phyloP scores from a whole-genome alignment of 1,140 invertebrate genomes.

The Dendroctonus ponderosae region DNA sequence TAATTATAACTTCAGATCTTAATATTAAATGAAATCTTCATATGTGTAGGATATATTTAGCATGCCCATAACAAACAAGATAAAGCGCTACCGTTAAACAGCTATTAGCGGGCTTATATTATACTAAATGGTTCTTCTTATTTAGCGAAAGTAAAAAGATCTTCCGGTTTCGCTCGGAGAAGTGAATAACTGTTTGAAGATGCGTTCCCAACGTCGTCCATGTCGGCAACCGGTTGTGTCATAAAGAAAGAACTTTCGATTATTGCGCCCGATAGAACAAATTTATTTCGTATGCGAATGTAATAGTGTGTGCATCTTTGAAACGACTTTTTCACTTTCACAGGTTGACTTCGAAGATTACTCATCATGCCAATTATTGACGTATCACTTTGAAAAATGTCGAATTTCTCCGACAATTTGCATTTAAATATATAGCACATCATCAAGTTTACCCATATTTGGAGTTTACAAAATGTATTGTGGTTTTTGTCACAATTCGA shows the following conservation, averaged over 20 bases:
- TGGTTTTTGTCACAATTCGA: no score
- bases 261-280: slow-evolving; percentile 26
- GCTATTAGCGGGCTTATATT: slow-evolving; percentile 12
- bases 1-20: no score
- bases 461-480: no score
- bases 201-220: slow-evolving; percentile 27
- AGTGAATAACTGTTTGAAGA: slow-evolving; percentile 35
- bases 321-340: no score
- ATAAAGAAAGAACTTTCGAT: slow-evolving; percentile 33
- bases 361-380: no score
- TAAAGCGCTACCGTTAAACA: background rate
- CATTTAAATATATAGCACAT: no score
- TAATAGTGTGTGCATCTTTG: slow-evolving; percentile 2
- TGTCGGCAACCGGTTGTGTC: slow-evolving; percentile 28
- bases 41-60: background rate
- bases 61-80: background rate
- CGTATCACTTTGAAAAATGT: no score
- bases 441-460: no score
- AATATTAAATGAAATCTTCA: background rate
- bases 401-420: no score
- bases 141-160: slow-evolving; percentile 32
- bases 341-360: no score
- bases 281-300: slow-evolving; percentile 28
- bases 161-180: slow-evolving; percentile 26
- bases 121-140: slow-evolving; percentile 24